Conservation (phyloP, 2,888 invertebrate genomes). For the Polyommatus iphigenia region DNA sequence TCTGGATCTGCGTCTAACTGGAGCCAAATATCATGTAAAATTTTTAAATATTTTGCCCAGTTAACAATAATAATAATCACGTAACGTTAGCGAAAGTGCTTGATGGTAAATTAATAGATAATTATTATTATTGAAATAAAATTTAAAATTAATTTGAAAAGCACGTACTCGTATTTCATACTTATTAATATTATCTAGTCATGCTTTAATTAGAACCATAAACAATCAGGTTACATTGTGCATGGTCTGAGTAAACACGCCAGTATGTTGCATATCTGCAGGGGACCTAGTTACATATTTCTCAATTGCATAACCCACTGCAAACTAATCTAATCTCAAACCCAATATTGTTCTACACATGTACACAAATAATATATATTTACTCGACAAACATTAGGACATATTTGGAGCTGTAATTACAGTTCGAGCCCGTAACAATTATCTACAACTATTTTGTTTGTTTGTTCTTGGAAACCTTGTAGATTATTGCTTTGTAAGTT, state of each 20-base stretch:
- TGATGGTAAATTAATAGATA: too few species aligned
- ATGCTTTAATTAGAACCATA: background rate
- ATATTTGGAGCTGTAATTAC: conserved; percentile 15
- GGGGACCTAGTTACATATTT: conserved; percentile 22
- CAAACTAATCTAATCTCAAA: conserved; percentile 23
- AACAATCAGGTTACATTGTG: background rate
- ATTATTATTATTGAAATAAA: background rate
- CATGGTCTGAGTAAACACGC: background rate
- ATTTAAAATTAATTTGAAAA: background rate
- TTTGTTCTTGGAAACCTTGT: background rate
- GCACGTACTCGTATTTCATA: background rate
- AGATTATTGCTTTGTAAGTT: background rate
- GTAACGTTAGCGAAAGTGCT: too few species aligned
- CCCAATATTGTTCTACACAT: conserved; percentile 29
- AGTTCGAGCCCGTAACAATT: background rate
- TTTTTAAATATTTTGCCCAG: too few species aligned
- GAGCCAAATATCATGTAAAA: background rate
- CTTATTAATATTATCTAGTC: background rate
- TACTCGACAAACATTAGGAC: background rate
- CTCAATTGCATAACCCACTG: conserved; percentile 24
- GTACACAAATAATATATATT: conserved; percentile 16
- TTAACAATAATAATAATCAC: too few species aligned
- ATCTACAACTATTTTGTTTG: background rate
- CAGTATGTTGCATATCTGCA: background rate
- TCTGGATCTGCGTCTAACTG: background rate